Base-by-base conservation (phyloP, 2,888 invertebrate genomes). In the Dryobotodes eremita region DNA sequence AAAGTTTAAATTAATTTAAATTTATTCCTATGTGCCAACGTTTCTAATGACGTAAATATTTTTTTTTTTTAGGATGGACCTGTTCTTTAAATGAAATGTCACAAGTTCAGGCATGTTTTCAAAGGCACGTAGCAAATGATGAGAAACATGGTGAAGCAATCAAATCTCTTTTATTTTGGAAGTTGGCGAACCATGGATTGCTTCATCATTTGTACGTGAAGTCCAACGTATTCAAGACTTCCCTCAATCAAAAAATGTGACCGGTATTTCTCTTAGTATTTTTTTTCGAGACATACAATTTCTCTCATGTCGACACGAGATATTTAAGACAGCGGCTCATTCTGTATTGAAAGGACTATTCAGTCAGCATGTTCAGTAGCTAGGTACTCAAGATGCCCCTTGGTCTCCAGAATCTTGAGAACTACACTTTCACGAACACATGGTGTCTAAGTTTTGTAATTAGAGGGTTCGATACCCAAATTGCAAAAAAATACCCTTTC, bases 241-340 rank as follows among this genome's bases (percentile, higher is more conserved):
- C 48, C 20, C 59, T 77, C 3, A n/a, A 50, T 8, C 13, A 46
- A 50, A 77, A 75, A 75, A 55, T 75, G 15, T 55, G 48, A 48
- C 1, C 42, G 0, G n/a, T n/a, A n/a, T n/a, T n/a, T n/a, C n/a
- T 3, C 13, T 6, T 3, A 55, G 23, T 10, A 10, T 23, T 3
- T 3, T 23, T 55, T 23, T 55, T 55, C 55, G 23, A 23, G 10
- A 11, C 10, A 55, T n/a, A 55, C 23, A 55, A 55, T 55, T 55
- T 10, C 23, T 55, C 55, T 55, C 23, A 23, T 23, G 55, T 55
- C 55, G 55, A 23, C 10, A 8, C 3, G 8, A 53, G 53, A 20
- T 53, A 53, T 53, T 20, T 53, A 23, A 53, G 8, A 53, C 20
- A 36, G 42, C 23, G 10, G 55, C 23, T 23, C 23, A 55, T 55